Evolutionary conservation across 1,140 invertebrate species (phyloP).

Genomic region (Drosophila repleta): DNA sequence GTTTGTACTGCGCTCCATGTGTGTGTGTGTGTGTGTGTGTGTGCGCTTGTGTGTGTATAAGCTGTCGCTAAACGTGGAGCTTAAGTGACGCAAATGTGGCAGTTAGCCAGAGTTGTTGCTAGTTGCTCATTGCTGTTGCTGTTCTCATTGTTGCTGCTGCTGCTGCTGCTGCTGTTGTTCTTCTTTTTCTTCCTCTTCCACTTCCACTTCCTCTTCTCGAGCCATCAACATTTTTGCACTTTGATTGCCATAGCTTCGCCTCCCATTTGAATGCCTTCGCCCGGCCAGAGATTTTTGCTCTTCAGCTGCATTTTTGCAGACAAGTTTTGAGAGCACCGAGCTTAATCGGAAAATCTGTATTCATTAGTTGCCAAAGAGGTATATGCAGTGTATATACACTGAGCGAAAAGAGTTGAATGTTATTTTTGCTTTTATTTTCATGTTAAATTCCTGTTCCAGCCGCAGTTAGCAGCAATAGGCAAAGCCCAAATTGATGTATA

Average conservation of each 20-base stretch:
- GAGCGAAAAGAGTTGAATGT: too few species aligned
- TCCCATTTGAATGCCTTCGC: constrained; percentile 57
- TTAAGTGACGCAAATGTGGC: constrained; percentile 78
- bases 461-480: too few species aligned
- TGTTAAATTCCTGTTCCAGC: too few species aligned
- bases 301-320: too few species aligned
- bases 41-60: constrained; percentile 13
- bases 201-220: constrained; percentile 48
- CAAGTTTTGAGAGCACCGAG: too few species aligned
- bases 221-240: constrained; percentile 55
- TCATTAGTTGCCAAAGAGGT: too few species aligned
- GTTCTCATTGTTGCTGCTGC: constrained; percentile 8
- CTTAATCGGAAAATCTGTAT: too few species aligned
- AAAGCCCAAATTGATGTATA: too few species aligned
- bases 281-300: constrained; percentile 38
- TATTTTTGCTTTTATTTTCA: too few species aligned
- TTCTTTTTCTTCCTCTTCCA: too few species aligned
- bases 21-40: not conserved
- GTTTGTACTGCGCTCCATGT: too few species aligned
- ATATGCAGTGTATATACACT: too few species aligned
- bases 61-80: constrained; percentile 66
- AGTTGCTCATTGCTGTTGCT: constrained; percentile 23
- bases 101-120: constrained; percentile 58
- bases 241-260: constrained; percentile 62
- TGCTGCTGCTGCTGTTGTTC: constrained; percentile 14